Evolutionary conservation across 1,140 invertebrate species (phyloP).

Genomic region (Eueides isabella): DNA sequence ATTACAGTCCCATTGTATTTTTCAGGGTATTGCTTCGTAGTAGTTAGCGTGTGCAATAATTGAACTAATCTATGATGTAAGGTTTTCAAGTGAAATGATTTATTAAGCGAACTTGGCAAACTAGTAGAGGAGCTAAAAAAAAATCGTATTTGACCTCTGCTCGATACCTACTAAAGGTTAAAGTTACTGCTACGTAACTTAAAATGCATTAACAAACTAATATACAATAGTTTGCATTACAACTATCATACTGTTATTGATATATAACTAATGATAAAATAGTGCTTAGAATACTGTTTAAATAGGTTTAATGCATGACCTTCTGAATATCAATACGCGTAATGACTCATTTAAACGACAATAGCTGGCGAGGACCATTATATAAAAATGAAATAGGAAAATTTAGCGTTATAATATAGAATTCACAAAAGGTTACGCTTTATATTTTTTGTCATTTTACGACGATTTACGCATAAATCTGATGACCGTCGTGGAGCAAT

Average conservation of each 20-base stretch:
- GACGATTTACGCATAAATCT: too few relatives aligned
- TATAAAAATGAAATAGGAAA: not conserved
- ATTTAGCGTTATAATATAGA: too few relatives aligned
- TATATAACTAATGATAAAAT: not conserved
- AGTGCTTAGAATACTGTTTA: not conserved
- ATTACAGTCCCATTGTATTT: constrained; percentile 33
- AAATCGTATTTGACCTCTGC: not conserved
- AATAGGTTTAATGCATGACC: not conserved
- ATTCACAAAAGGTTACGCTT: too few relatives aligned
- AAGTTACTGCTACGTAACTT: not conserved
- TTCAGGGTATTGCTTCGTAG: constrained; percentile 13
- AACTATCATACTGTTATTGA: not conserved
- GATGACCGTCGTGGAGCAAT: too few relatives aligned
- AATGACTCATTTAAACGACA: constrained; percentile 10
- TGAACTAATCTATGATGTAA: constrained; percentile 9
- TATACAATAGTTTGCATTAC: not conserved
- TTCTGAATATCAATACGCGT: constrained; percentile 2
- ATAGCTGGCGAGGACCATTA: not conserved
- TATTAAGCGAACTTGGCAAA: not conserved
- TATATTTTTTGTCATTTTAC: too few relatives aligned
- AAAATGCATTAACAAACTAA: not conserved
- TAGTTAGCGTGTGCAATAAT: not conserved
- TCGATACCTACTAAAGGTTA: not conserved
- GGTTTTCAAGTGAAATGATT: not conserved
- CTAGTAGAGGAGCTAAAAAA: not conserved